Evolutionary conservation across 2,113 vertebrate species (phyloP).

Genomic region (Notothenia rossii): DNA sequence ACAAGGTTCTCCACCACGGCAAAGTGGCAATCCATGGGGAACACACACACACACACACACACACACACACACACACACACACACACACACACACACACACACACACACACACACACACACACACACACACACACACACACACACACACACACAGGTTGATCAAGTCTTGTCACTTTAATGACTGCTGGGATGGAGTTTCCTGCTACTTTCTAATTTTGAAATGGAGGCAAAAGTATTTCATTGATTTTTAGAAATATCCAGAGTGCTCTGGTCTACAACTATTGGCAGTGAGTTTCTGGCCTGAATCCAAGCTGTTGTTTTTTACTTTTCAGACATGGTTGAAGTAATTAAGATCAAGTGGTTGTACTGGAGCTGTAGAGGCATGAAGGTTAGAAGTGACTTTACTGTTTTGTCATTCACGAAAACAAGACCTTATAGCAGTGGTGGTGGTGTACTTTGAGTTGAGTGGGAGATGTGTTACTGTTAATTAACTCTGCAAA

Average conservation of each 20-base stretch:
- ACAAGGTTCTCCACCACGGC: too few species aligned
- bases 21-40: too few species aligned
- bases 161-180: constrained; percentile 53
- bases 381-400: constrained; percentile 40
- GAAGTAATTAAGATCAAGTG: constrained; percentile 38
- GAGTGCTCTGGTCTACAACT: constrained; percentile 38
- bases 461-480: neutral
- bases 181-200: constrained; percentile 49
- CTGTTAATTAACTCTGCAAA: neutral
- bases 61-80: too few species aligned
- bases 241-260: constrained; percentile 54
- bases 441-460: neutral
- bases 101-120: constrained; percentile 4
- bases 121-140: neutral
- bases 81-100: too few species aligned
- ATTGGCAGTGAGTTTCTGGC: constrained; percentile 39
- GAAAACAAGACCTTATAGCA: constrained; percentile 6
- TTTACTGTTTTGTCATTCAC: constrained; percentile 27
- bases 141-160: constrained; percentile 2
- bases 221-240: constrained; percentile 50
- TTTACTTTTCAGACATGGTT: constrained; percentile 12
- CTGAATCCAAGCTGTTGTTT: constrained; percentile 10
- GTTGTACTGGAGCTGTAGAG: constrained; percentile 19
- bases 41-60: neutral
- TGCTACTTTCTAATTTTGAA: constrained; percentile 66